Evolutionary conservation across 2,888 invertebrate species (phyloP).

Genomic region (Aricia artaxerxes): DNA sequence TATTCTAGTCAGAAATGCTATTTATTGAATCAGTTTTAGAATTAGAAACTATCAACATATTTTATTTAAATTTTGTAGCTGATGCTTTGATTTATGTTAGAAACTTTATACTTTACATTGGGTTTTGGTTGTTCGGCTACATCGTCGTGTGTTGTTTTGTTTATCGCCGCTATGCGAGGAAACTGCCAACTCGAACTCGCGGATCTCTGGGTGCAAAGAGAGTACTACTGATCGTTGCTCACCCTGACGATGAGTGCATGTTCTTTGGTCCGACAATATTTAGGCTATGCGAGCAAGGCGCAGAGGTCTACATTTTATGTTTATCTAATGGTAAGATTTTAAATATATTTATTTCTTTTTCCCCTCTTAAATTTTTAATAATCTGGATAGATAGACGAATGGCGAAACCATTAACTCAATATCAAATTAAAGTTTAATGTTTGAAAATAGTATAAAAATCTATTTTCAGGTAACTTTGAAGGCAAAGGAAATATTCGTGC

Average conservation of each 20-base stretch:
- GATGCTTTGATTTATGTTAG: conserved; percentile 64
- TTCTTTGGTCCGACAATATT: conserved; percentile 97
- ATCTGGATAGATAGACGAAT: too few species aligned
- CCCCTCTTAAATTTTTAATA: too few species aligned
- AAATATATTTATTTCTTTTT: not conserved
- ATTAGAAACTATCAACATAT: conserved; percentile 58
- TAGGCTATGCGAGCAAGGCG: conserved; percentile 83
- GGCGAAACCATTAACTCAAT: not conserved
- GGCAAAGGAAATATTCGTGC: conserved; percentile 83
- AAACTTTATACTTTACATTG: conserved; percentile 71
- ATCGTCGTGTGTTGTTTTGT: conserved; percentile 73
- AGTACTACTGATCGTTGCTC: conserved; percentile 92
- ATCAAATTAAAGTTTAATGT: not conserved
- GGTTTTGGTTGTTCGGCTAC: conserved; percentile 78
- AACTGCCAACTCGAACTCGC: conserved; percentile 70
- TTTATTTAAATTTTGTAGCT: conserved; percentile 62
- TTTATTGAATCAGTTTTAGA: conserved; percentile 53
- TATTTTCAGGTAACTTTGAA: conserved; percentile 82
- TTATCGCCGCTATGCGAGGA: conserved; percentile 75
- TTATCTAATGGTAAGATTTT: conserved; percentile 86
- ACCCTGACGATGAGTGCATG: conserved; percentile 99
- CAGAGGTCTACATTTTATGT: conserved; percentile 90
- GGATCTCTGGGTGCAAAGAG: conserved; percentile 78
- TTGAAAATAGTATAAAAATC: not conserved
- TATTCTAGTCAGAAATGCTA: conserved; percentile 62